Percentiles rank a stretch among this genome's conserved stretches.
Evolutionary conservation across 1,140 invertebrate genomes (phyloP).

Genomic region (Armadillidium nasatum): DNA sequence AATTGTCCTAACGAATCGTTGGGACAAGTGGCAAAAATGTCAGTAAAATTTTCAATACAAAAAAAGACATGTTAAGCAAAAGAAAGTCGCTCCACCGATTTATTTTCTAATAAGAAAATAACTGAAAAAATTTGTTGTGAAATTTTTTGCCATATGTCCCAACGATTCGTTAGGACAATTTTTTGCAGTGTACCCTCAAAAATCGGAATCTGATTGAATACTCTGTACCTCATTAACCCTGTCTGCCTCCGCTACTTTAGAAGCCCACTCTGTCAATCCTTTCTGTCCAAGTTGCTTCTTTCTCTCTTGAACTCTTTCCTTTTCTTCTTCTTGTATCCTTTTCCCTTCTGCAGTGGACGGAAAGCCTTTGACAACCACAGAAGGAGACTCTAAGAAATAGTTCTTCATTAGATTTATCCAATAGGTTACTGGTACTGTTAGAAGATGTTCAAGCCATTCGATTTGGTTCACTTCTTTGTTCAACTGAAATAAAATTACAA

Average conservation of each 20-base stretch:
- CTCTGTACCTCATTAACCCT: conserved; percentile 65
- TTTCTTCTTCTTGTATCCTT: conserved; percentile 37
- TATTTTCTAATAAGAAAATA: too few relatives aligned
- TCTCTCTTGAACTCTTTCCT: conserved; percentile 27
- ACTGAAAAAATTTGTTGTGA: too few relatives aligned
- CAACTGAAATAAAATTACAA: conserved; percentile 54
- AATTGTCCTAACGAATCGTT: too few relatives aligned
- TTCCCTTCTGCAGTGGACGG: conserved; percentile 40
- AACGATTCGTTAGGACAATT: too few relatives aligned
- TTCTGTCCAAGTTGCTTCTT: conserved; percentile 48
- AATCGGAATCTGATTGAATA: too few relatives aligned
- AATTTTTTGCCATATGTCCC: too few relatives aligned
- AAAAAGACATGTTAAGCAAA: too few relatives aligned
- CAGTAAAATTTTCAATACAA: too few relatives aligned
- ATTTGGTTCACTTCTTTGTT: conserved; percentile 67
- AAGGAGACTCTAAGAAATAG: conserved; percentile 61
- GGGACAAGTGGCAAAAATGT: too few relatives aligned
- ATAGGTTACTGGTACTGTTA: conserved; percentile 60
- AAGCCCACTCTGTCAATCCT: conserved; percentile 53
- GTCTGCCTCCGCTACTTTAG: conserved; percentile 63
- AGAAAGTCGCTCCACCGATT: too few relatives aligned
- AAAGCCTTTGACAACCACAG: conserved; percentile 48
- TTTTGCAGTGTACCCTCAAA: too few relatives aligned
- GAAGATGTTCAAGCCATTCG: conserved; percentile 59
- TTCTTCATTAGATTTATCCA: conserved; percentile 67